Evolutionary conservation across 2,888 invertebrate genomes (phyloP).

Genomic region (Drosophila pegasa): DNA sequence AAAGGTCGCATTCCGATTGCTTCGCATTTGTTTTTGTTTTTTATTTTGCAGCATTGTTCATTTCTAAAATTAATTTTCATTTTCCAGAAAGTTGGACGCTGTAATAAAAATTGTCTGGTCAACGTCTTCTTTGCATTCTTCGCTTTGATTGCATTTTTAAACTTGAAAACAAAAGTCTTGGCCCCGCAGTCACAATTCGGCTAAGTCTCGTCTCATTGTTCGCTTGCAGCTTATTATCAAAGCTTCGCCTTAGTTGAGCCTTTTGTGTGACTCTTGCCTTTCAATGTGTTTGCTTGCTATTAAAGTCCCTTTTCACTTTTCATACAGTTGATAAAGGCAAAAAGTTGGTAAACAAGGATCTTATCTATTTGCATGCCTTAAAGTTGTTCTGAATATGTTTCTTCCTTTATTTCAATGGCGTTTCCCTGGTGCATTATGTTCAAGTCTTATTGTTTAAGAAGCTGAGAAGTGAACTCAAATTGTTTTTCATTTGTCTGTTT

Average conservation of each 20-base stretch:
- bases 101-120: conserved; percentile 11
- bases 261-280: neutral
- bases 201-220: neutral
- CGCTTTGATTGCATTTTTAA: conserved; percentile 3
- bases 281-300: neutral
- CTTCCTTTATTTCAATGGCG: neutral
- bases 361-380: neutral
- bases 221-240: neutral
- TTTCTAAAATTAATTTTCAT: neutral
- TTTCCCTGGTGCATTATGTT: neutral
- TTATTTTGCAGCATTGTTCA: neutral
- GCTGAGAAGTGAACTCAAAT: neutral
- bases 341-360: neutral
- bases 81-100: conserved; percentile 8
- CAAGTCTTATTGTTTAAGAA: neutral
- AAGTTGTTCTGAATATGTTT: neutral
- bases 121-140: conserved; percentile 6
- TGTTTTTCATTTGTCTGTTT: neutral
- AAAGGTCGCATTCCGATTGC: conserved; percentile 4
- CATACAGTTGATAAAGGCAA: neutral
- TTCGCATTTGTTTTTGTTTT: neutral
- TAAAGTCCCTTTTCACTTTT: neutral
- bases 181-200: neutral
- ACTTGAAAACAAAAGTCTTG: neutral
- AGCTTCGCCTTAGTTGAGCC: neutral